Evolutionary conservation across 2,888 invertebrate species (phyloP), one percentile per base, ranked within the genome.

Genomic region (Parnassius glacialis): DNA sequence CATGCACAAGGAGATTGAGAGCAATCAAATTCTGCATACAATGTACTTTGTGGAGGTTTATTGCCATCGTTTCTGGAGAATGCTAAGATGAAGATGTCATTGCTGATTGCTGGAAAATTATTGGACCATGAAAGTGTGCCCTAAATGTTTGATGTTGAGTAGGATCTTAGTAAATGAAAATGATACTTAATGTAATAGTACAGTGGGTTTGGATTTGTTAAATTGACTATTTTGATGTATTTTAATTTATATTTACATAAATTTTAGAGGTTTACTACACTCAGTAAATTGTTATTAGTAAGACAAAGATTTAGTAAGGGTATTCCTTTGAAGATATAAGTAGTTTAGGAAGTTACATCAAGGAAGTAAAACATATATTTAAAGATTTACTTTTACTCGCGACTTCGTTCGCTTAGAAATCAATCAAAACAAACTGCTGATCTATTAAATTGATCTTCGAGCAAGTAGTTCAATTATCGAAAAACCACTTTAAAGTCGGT

Each of bases 21-120:
- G 58, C 52, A 41, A 45, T 52, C 16, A 52, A 47, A 41, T 52
- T 13, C 45, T 47, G n/a, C 9, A 47, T 12, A 10, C 52, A 47
- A 53, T 41, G 10, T 52, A 25, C 20, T 2, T 45, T 44, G 13
- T 16, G 42, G 25, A 52, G 52, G 16, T 59, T 59, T 59, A 59
- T 41, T 45, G 34, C n/a, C 5, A 13, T 41, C 52, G 45, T 59
- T 59, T 52, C 45, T 45, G 45, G 45, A 34, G 34, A 41, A 59
- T 52, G 52, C 41, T 45, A 3, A 3, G 9, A 10, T 45, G 45
- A 52, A 52, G 41, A 59, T 45, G 44, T 45, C 41, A 41, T 59
- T 52, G 10, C 3, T 41, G 34, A 34, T 52, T 44, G 52, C 52
- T 45, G 3, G 52, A 16, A 50, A 42, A 42, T 59, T 52, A 59